A percentile compares a stretch with the other conserved stretches of the same genome.
Evolutionary conservation across 2,888 invertebrate genomes (phyloP).

Genomic region (Sericinus montela): DNA sequence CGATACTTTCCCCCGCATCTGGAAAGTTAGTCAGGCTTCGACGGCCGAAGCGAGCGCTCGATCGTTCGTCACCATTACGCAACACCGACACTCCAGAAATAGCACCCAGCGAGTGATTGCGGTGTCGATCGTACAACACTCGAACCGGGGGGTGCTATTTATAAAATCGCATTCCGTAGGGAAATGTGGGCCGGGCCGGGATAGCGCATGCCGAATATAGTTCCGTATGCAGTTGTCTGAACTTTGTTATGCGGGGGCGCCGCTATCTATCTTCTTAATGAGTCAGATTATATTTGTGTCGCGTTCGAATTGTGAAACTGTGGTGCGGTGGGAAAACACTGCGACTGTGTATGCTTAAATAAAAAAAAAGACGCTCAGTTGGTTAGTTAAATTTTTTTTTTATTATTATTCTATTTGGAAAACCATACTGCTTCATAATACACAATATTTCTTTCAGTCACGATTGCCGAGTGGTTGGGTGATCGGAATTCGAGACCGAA

Average conservation of each 20-base stretch:
- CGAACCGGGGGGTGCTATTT: slow-evolving; percentile 58
- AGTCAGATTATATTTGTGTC: slow-evolving; percentile 17
- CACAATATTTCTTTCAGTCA: no score
- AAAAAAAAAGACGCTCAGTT: no score
- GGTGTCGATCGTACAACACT: slow-evolving; percentile 68
- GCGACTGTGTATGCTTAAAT: background rate
- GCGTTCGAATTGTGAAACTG: background rate
- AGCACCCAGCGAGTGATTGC: slow-evolving; percentile 66
- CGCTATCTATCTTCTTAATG: slow-evolving; percentile 27
- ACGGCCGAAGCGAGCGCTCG: background rate
- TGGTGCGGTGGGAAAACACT: background rate
- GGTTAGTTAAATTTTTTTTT: no score
- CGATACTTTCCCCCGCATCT: slow-evolving; percentile 68
- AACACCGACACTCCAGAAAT: slow-evolving; percentile 34
- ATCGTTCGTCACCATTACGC: background rate
- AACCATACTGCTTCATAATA: no score
- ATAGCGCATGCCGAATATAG: slow-evolving; percentile 63
- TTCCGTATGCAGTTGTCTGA: slow-evolving; percentile 67
- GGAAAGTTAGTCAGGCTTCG: slow-evolving; percentile 52
- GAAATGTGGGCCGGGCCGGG: slow-evolving; percentile 74
- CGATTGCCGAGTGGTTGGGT: no score
- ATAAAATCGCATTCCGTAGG: slow-evolving; percentile 68
- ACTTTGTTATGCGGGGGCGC: slow-evolving; percentile 40
- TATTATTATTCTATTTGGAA: no score
- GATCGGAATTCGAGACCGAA: no score